Base-by-base conservation (phyloP, 2,888 invertebrate species). In the Salpingus planirostris region DNA sequence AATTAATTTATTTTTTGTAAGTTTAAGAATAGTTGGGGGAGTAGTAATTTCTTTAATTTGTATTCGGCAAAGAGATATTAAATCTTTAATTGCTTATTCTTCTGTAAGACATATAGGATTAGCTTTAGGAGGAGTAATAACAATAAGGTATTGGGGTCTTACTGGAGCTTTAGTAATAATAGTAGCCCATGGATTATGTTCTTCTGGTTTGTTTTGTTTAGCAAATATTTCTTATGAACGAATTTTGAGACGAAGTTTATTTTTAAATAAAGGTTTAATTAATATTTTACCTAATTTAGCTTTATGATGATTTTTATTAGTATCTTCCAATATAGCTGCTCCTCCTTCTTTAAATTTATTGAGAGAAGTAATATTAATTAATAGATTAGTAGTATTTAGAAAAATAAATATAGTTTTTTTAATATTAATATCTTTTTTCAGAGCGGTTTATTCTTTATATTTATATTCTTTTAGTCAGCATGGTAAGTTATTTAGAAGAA, bases 61-160 rank as follows among this genome's bases (percentile, higher is more conserved):
- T 75, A 67, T 80, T 59, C 71, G 71, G 43, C 77, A 80, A 58
- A 65, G 69, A 31, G 82, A 82, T 71, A 68, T 81, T 61, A 82
- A 81, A 50, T 68, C 74, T 43, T 71, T 81, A 67, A 76, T 82
- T 71, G 81, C 81, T 59, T 80, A 80, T 68, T 80, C 79, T 45
- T 82, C 81, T 21, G 74, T 82, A 6, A 71, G 73, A 46, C 81
- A 83, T 69, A 81, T 82, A 64, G 69, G 74, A 5, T 50, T 81
- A 52, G 71, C 77, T 12, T 65, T 80, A 60, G 50, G 68, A 0
- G 73, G 73, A 0, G 56, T 78, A 58, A 65, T 76, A 55, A 69
- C 71, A 29, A 61, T 74, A 57, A 69, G 58, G 61, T 68, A 66
- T 65, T 71, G 69, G 35, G 72, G 74, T 0, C 60, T 66, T 52